Evolutionary conservation across 2,113 vertebrate genomes (phyloP).

Genomic region (Dasyurus viverrinus): DNA sequence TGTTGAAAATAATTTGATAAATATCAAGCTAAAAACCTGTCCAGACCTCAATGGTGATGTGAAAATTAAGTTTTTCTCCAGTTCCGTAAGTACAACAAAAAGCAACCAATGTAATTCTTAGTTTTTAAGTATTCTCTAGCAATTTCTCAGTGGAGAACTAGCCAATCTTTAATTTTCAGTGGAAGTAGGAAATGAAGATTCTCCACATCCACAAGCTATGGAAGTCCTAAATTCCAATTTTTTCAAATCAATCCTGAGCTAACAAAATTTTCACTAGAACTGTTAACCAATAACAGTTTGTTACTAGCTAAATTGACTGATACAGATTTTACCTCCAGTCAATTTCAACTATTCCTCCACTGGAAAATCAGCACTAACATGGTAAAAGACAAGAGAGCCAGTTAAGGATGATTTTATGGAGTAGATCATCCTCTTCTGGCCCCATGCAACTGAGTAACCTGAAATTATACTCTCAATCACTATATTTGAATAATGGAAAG

Average conservation of each 20-base stretch:
- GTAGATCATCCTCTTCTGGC: not conserved
- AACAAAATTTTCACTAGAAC: not conserved
- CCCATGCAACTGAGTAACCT: not conserved
- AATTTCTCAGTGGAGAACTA: not conserved
- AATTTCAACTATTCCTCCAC: not conserved
- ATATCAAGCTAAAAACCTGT: conserved; percentile 88
- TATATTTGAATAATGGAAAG: not conserved
- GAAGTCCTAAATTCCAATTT: not conserved
- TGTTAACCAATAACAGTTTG: not conserved
- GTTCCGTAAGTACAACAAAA: conserved; percentile 86
- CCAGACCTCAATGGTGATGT: conserved; percentile 92
- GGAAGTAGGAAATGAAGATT: conserved; percentile 5
- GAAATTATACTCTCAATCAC: not conserved
- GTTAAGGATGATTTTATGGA: not conserved
- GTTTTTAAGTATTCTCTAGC: not conserved
- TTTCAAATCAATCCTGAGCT: not conserved
- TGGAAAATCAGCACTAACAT: not conserved
- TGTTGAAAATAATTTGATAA: conserved; percentile 85
- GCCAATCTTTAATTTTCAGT: not conserved
- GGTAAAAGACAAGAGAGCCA: not conserved
- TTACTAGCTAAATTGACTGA: not conserved
- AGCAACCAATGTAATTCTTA: not conserved
- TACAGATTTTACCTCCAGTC: conserved; percentile 6
- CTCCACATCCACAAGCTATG: not conserved
- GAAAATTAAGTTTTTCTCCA: conserved; percentile 94